These are phyloP conservation scores for Ochotona curzoniae DNA, from an alignment of 2,113 vertebrate species.

Conservation along the genomic window DNA sequence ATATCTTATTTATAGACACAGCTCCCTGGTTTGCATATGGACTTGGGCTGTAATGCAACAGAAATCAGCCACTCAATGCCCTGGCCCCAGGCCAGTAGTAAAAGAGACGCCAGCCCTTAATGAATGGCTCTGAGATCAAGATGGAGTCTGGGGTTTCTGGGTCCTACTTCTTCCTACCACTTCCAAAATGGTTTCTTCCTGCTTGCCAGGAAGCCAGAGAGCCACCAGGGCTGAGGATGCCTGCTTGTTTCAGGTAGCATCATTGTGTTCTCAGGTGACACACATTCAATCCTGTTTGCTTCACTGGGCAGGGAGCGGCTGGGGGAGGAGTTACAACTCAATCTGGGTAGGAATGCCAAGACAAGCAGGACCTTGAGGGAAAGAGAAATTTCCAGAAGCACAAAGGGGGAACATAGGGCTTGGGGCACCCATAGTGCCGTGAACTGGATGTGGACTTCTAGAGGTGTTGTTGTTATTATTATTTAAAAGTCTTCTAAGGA, in stretches of 20 bases:
- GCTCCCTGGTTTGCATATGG: conserved; percentile 78
- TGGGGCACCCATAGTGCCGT: background rate
- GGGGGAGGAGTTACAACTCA: background rate
- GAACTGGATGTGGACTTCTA: background rate
- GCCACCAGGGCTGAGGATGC: background rate
- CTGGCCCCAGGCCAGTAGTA: conserved; percentile 59
- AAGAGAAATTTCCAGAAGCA: background rate
- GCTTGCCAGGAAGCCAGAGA: background rate
- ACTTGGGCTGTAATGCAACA: conserved; percentile 62
- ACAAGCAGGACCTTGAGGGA: background rate
- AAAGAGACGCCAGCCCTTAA: conserved; percentile 22
- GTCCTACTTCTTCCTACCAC: background rate
- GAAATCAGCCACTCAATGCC: conserved; percentile 61
- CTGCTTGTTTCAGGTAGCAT: background rate
- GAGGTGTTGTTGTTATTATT: background rate
- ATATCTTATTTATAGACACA: conserved; percentile 82
- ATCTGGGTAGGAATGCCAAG: background rate
- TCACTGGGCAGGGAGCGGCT: background rate
- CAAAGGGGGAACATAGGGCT: background rate
- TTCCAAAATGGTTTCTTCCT: conserved; percentile 8
- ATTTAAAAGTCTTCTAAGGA: too few species aligned
- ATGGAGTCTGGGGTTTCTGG: conserved; percentile 34
- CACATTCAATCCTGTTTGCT: background rate
- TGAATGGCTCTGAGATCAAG: conserved; percentile 18
- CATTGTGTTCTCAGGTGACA: background rate